These are phyloP conservation scores for Coendou prehensilis DNA, from an alignment of 2,797 vertebrate species.

Conservation along the genomic window DNA sequence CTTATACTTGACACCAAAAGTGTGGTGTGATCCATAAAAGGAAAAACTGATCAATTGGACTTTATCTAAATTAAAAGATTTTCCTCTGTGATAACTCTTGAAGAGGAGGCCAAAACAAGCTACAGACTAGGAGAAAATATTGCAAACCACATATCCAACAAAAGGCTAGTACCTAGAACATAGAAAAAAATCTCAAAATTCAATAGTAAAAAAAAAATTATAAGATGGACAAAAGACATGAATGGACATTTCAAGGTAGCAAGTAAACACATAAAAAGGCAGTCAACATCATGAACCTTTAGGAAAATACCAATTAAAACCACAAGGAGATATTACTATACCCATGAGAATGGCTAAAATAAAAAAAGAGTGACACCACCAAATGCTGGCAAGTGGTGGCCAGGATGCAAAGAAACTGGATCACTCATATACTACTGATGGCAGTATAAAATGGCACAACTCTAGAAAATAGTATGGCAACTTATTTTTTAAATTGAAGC, in stretches of 20 bases:
- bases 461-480: conserved; percentile 59
- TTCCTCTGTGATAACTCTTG: neutral
- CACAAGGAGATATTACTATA: conserved; percentile 16
- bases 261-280: conserved; percentile 54
- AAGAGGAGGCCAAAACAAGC: neutral
- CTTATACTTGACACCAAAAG: conserved; percentile 39
- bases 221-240: conserved; percentile 37
- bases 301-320: conserved; percentile 57
- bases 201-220: conserved; percentile 28
- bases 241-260: conserved; percentile 41
- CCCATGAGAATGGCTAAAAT: conserved; percentile 16
- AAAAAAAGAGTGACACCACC: conserved; percentile 23
- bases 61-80: conserved; percentile 41
- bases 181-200: conserved; percentile 22
- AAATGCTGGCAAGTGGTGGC: conserved; percentile 45
- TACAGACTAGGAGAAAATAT: conserved; percentile 59
- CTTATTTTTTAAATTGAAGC: conserved; percentile 52
- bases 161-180: conserved; percentile 37
- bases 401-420: conserved; percentile 44
- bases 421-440: neutral
- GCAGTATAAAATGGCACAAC: conserved; percentile 41
- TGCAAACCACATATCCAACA: neutral
- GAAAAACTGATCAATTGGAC: conserved; percentile 12
- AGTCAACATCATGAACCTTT: conserved; percentile 26
- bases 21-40: conserved; percentile 23